Conservation (phyloP, 2,797 vertebrate genomes). For the Parauchenoglanis ngamensis region DNA sequence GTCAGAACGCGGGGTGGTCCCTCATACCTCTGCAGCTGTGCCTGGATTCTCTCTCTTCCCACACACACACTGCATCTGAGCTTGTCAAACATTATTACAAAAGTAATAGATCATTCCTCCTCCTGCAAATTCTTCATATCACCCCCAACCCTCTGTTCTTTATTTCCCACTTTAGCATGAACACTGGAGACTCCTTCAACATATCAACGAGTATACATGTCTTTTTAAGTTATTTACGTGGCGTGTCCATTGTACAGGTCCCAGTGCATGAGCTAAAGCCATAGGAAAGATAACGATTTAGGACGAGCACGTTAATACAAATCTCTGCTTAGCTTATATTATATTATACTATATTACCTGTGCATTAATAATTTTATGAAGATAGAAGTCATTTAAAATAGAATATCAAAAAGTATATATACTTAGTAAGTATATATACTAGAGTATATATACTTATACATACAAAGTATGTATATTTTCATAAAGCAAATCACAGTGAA, state of each 20-base stretch:
- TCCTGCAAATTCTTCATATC: not conserved
- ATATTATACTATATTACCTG: no score
- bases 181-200: not conserved
- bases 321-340: no score
- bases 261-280: no score
- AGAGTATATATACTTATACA: no score
- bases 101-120: not conserved
- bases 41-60: constrained; percentile 8
- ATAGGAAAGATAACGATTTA: no score
- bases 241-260: no score
- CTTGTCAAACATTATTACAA: not conserved
- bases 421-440: no score
- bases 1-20: constrained; percentile 20
- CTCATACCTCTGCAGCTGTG: constrained; percentile 15
- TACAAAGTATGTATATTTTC: no score
- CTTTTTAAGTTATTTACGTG: not conserved
- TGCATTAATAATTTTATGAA: no score
- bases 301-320: no score
- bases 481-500: not conserved
- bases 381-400: no score
- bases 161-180: not conserved
- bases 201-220: not conserved
- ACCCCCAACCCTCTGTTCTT: not conserved
- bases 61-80: not conserved
- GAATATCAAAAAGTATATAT: no score